Percentiles rank a stretch among this genome's conserved stretches.
Evolutionary conservation across 2,113 vertebrate species (phyloP).

Genomic region (Limnothrissa miodon): DNA sequence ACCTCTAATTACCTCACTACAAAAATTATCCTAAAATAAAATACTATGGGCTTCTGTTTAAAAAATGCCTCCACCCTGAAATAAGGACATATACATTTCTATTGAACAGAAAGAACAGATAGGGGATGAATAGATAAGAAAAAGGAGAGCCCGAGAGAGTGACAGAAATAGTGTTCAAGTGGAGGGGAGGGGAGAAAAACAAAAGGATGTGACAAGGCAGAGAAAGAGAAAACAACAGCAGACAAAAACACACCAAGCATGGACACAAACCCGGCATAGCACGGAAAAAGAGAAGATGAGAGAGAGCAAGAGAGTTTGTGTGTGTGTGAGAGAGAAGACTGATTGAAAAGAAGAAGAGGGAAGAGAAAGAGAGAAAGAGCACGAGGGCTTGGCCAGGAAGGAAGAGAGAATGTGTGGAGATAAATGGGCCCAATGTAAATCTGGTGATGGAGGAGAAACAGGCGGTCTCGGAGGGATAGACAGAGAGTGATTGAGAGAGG

Average conservation of each 20-base stretch:
- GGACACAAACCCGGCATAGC: background rate
- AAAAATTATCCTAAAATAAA: background rate
- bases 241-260: constrained; percentile 1
- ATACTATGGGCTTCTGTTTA: background rate
- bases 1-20: background rate
- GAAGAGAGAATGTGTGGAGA: background rate
- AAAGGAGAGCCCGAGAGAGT: background rate
- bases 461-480: background rate
- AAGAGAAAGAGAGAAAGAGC: background rate
- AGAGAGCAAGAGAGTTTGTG: background rate
- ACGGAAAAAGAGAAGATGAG: background rate
- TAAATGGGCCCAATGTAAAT: background rate
- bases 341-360: background rate
- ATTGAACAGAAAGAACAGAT: no score
- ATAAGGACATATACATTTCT: background rate
- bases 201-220: background rate
- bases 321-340: background rate
- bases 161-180: background rate
- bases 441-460: constrained; percentile 43
- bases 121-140: background rate
- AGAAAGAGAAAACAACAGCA: background rate
- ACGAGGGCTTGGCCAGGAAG: background rate
- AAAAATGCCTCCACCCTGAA: background rate
- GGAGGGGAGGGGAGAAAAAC: background rate
- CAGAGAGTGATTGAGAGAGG: constrained; percentile 7